Percentiles rank a stretch among this genome's conserved stretches.
These are phyloP conservation scores for Brachystomella parvula DNA, from an alignment of 1,140 invertebrate species.

Conservation along the genomic window DNA sequence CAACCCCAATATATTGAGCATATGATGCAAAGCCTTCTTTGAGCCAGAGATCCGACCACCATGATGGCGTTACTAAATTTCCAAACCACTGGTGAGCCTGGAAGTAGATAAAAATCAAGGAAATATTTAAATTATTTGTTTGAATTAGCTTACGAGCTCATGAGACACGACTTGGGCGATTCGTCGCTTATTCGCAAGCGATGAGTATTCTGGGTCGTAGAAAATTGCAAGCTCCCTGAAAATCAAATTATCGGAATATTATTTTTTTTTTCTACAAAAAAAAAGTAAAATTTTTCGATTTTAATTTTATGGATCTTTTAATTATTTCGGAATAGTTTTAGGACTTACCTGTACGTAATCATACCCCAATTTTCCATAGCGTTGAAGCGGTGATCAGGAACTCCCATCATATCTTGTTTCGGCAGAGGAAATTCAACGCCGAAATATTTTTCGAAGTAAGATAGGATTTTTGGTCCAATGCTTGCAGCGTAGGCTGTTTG, in stretches of 20 bases:
- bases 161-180: constrained; percentile 79
- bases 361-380: constrained; percentile 60
- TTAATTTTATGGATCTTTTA: neutral
- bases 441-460: constrained; percentile 52
- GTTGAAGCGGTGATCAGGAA: constrained; percentile 62
- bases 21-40: constrained; percentile 53
- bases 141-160: constrained; percentile 52
- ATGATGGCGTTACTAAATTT: constrained; percentile 52
- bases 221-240: constrained; percentile 73
- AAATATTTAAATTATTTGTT: neutral
- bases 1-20: constrained; percentile 41
- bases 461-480: constrained; percentile 46
- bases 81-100: constrained; percentile 53
- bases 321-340: neutral
- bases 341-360: constrained; percentile 50
- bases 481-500: constrained; percentile 41
- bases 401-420: constrained; percentile 58
- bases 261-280: constrained; percentile 7
- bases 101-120: neutral
- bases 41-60: constrained; percentile 49
- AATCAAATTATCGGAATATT: constrained; percentile 46
- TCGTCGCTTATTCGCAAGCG: constrained; percentile 69
- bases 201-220: constrained; percentile 74
- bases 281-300: neutral
- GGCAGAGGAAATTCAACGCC: constrained; percentile 52